Base-by-base conservation (phyloP, 2,797 vertebrate genomes). In the Tiaroga cobitis region DNA sequence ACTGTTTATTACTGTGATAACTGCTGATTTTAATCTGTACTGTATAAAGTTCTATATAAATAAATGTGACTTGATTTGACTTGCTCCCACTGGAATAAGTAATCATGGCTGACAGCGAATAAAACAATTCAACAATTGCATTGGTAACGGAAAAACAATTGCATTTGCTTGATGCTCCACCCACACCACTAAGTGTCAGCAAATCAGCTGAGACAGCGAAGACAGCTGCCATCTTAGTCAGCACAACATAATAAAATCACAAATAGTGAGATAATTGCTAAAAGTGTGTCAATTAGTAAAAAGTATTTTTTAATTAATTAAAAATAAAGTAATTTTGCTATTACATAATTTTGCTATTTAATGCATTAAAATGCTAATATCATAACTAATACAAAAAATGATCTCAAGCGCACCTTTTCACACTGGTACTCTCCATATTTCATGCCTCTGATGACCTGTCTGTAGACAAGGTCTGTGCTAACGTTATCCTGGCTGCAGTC, bases 391-490 rank as follows among this genome's bases (percentile, higher is more conserved):
- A 13, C 10, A 7, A 29, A 29, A 69, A 51, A 26, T 15, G 2
- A 68, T 19, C 29, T 72, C 18, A 32, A 68, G 15, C 29, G 39
- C 19, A 98, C 98, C 97, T 96, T 98, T 41, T 97, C 94, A 74
- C 95, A 95, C 82, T 92, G 95, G 90, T 98, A 99, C 89, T 99
- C 98, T 61, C 97, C 97, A 5, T 91, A 95, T 83, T 96, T 95
- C 67, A 99, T 89, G 1, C 98, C 98, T 0, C 95, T 96, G 83
- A 99, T 93, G 88, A 99, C 82, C 91, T 99, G 98, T 88, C 87
- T 95, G 92, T 99, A 99, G 83, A 99, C 97, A 89, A 99, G 97
- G 19, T 97, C 94, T 0, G 97, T 99, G 95, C 97, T 97, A 90
- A 96, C 51, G 0, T 93, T 89, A 89, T 99, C 98, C 86, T 96